phyloP scores from a whole-genome alignment of 2,797 vertebrate species.

The Melanogrammus aeglefinus region DNA sequence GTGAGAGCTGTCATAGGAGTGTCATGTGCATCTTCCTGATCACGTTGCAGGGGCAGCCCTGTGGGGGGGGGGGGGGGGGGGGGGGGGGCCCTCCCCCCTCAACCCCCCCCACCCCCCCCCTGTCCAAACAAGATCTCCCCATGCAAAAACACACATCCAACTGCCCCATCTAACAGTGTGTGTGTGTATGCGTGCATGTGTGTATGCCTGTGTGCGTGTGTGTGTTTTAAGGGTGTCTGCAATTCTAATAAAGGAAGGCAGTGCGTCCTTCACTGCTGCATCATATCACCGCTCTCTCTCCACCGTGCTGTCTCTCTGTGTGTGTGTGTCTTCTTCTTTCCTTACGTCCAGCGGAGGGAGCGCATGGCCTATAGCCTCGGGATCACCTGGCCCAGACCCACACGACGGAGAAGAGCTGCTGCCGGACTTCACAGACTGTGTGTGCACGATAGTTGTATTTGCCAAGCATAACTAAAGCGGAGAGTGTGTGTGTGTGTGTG shows the following conservation, averaged over 20 bases:
- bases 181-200: constrained; percentile 3
- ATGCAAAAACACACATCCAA: constrained; percentile 56
- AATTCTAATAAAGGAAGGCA: constrained; percentile 77
- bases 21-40: constrained; percentile 68
- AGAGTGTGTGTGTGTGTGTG: constrained; percentile 38
- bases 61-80: constrained; percentile 27
- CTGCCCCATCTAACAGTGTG: constrained; percentile 49
- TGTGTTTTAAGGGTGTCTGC: constrained; percentile 71
- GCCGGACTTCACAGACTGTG: neutral
- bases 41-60: constrained; percentile 76
- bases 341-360: constrained; percentile 34
- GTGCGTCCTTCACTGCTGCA: constrained; percentile 66
- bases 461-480: constrained; percentile 38
- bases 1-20: constrained; percentile 66
- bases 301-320: constrained; percentile 39
- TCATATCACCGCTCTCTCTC: constrained; percentile 65
- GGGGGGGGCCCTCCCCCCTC: no score
- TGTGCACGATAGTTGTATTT: constrained; percentile 20
- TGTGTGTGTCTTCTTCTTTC: constrained; percentile 32
- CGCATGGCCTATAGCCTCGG: constrained; percentile 50
- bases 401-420: constrained; percentile 18
- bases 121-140: constrained; percentile 65
- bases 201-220: constrained; percentile 36
- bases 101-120: constrained; percentile 42
- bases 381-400: constrained; percentile 50